These are phyloP conservation scores for Athene noctua DNA, from an alignment of 2,113 vertebrate genomes.

Conservation along the genomic window DNA sequence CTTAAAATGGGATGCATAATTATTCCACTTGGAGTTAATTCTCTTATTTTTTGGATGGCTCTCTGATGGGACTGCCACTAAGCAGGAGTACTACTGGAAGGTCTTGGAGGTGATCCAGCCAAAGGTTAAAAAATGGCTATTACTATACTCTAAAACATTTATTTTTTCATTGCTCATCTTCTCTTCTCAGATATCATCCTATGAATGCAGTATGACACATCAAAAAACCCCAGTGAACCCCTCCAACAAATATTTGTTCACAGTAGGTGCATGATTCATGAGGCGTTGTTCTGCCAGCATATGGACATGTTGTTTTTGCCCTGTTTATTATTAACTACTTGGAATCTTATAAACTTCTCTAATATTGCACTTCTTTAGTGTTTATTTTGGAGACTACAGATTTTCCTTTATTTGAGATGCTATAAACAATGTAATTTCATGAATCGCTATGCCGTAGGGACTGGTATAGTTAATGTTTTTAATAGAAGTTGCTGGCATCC, in stretches of 20 bases:
- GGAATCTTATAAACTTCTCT: not conserved
- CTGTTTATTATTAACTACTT: constrained; percentile 41
- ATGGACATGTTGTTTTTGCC: not conserved
- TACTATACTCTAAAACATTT: not conserved
- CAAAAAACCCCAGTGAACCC: not conserved
- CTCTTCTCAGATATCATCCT: not conserved
- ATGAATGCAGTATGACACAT: constrained; percentile 30
- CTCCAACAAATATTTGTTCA: constrained; percentile 44
- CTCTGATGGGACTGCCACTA: not conserved
- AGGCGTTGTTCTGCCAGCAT: not conserved
- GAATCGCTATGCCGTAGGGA: not conserved
- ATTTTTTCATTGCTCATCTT: constrained; percentile 18
- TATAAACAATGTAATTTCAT: not conserved
- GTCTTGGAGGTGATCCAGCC: not conserved
- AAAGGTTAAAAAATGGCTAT: not conserved
- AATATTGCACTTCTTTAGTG: not conserved
- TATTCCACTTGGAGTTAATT: not conserved
- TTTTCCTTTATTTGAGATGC: not conserved
- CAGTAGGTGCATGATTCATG: constrained; percentile 22
- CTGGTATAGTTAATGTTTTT: not conserved
- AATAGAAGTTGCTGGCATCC: not conserved
- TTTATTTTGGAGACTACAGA: not conserved
- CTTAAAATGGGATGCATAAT: not conserved
- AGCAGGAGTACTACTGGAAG: not conserved
- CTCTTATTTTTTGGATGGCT: not conserved